A percentile compares a stretch with the other conserved stretches of the same genome.
Conservation (phyloP, 2,888 invertebrate species). For the Coleophora flavipennella region DNA sequence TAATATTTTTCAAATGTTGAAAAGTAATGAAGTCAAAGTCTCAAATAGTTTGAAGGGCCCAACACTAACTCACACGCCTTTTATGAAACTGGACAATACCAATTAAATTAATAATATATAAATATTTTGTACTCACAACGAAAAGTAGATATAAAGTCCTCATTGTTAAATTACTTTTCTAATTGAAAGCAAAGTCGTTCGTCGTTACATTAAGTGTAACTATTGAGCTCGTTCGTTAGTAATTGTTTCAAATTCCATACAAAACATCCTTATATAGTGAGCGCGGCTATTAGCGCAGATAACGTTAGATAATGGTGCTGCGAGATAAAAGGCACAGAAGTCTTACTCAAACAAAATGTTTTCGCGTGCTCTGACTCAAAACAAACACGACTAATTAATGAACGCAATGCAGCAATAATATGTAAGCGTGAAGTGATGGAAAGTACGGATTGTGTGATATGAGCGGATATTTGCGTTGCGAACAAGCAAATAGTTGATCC, state of each 20-base stretch:
- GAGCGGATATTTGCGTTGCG: conserved; percentile 45
- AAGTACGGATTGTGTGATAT: conserved; percentile 27
- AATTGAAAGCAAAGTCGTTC: conserved; percentile 58
- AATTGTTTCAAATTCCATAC: conserved; percentile 34
- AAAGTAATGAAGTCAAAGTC: no score
- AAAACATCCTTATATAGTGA: conserved; percentile 52
- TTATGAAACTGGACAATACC: no score
- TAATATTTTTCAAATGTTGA: no score
- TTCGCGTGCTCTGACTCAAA: conserved; percentile 62
- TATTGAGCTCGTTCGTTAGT: conserved; percentile 60
- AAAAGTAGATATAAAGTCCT: conserved; percentile 48
- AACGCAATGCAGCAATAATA: conserved; percentile 26
- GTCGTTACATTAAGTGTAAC: conserved; percentile 38
- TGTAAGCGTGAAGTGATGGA: conserved; percentile 13
- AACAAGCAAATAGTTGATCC: no score
- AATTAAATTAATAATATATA: no score
- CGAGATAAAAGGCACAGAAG: conserved; percentile 45
- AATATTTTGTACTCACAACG: conserved; percentile 43
- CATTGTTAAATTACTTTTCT: conserved; percentile 41
- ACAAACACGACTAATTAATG: conserved; percentile 29
- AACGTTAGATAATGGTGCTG: conserved; percentile 58
- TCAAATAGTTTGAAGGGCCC: no score
- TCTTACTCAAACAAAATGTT: conserved; percentile 59
- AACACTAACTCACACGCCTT: no score
- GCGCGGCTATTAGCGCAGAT: conserved; percentile 54